A percentile compares a stretch with the other conserved stretches of the same genome.
phyloP scores from a whole-genome alignment of 1,140 invertebrate genomes.

The Bradynema listronoti region DNA sequence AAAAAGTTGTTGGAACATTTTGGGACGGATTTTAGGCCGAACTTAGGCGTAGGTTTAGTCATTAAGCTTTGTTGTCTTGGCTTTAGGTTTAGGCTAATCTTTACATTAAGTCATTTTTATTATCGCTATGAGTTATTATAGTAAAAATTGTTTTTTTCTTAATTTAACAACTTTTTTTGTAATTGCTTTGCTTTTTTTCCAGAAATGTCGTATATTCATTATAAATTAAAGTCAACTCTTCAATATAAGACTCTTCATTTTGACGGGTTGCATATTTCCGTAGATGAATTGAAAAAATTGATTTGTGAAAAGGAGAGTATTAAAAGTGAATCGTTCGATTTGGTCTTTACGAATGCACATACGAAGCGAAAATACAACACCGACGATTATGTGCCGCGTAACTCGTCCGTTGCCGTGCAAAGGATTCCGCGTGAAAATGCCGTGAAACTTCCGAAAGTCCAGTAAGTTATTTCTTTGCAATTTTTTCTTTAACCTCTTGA shows the following conservation, averaged over 20 bases:
- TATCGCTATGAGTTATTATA: neutral
- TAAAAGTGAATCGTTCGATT: slow-evolving; percentile 79
- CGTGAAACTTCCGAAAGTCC: slow-evolving; percentile 59
- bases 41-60: too few relatives aligned
- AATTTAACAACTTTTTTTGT: neutral
- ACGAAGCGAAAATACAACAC: slow-evolving; percentile 70
- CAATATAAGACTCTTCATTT: slow-evolving; percentile 91
- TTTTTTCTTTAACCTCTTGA: neutral
- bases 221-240: slow-evolving; percentile 91
- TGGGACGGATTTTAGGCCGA: too few relatives aligned
- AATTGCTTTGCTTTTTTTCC: too few relatives aligned
- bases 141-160: neutral
- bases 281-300: slow-evolving; percentile 83
- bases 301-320: slow-evolving; percentile 90
- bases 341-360: slow-evolving; percentile 91
- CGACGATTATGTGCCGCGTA: slow-evolving; percentile 86
- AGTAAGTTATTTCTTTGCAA: slow-evolving; percentile 45
- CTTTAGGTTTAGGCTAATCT: too few relatives aligned
- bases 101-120: neutral
- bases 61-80: too few relatives aligned
- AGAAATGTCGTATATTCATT: slow-evolving; percentile 79
- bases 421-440: slow-evolving; percentile 71
- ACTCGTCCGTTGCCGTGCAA: slow-evolving; percentile 89
- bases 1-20: too few relatives aligned
- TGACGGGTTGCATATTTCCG: slow-evolving; percentile 88